These are phyloP conservation scores for Parnassius apollo DNA, from an alignment of 2,888 invertebrate genomes.

Conservation along the genomic window DNA sequence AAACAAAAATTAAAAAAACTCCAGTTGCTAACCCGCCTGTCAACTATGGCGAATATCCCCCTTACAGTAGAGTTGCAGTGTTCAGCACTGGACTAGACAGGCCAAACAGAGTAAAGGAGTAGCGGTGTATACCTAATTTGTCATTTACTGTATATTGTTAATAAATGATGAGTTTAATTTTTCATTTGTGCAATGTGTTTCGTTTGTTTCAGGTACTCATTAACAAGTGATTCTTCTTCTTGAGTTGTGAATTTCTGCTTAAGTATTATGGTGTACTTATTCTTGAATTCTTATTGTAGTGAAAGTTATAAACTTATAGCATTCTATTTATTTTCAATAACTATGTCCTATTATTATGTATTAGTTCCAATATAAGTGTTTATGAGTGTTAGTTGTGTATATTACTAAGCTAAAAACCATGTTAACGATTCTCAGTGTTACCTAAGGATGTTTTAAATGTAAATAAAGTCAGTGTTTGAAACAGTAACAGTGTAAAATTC, in stretches of 20 bases:
- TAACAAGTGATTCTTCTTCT: not conserved
- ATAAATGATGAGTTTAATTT: too few relatives aligned
- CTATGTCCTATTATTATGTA: not conserved
- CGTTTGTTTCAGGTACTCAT: conserved; percentile 28
- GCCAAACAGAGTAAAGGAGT: too few relatives aligned
- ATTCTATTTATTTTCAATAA: not conserved
- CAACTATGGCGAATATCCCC: too few relatives aligned
- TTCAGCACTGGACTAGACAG: too few relatives aligned
- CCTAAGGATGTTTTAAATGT: not conserved
- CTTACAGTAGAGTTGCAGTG: too few relatives aligned
- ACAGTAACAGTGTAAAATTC: conserved; percentile 2
- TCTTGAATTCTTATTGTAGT: not conserved
- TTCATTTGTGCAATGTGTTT: too few relatives aligned
- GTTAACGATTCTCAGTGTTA: not conserved
- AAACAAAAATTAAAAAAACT: too few relatives aligned
- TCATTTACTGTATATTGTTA: too few relatives aligned
- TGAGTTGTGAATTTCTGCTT: not conserved
- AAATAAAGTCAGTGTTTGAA: conserved; percentile 7
- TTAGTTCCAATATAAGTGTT: not conserved
- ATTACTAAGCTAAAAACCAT: not conserved
- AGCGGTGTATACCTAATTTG: too few relatives aligned
- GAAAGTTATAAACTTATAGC: not conserved
- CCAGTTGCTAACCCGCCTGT: too few relatives aligned
- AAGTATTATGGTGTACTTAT: not conserved
- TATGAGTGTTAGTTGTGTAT: conserved; percentile 5